phyloP scores from a whole-genome alignment of 2,113 vertebrate genomes.

The Petrocephalus zakoni region DNA sequence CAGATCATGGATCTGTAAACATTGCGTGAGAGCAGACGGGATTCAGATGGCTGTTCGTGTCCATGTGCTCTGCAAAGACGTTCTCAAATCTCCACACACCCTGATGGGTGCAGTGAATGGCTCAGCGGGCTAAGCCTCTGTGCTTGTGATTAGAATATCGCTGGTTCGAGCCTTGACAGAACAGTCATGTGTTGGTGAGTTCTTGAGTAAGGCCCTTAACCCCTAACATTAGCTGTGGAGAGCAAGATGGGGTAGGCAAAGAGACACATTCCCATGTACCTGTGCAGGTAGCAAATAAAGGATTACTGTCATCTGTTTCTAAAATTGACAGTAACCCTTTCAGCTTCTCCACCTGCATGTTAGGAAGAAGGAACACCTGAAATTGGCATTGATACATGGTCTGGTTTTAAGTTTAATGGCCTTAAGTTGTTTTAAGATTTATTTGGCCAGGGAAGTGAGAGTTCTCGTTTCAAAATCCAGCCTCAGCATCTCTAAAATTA shows the following conservation, averaged over 20 bases:
- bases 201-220: not conserved
- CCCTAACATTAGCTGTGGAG: not conserved
- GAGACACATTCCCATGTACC: not conserved
- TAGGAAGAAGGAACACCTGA: not conserved
- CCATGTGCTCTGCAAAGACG: not conserved
- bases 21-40: not conserved
- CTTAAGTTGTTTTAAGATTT: slow-evolving; percentile 21
- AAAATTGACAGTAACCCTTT: not conserved
- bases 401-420: slow-evolving; percentile 19
- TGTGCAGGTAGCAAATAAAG: not conserved
- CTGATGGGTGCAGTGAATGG: not conserved
- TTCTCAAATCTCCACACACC: not conserved
- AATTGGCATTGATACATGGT: slow-evolving; percentile 7
- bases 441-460: slow-evolving; percentile 12
- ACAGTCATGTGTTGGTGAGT: not conserved
- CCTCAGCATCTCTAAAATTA: slow-evolving; percentile 26
- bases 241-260: not conserved
- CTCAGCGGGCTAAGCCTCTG: not conserved
- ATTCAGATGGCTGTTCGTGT: not conserved
- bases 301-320: not conserved
- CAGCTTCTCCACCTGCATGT: not conserved
- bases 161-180: not conserved
- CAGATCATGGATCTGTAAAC: not conserved
- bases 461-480: slow-evolving; percentile 2
- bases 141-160: not conserved